Percentiles rank a stretch among this genome's conserved stretches.
Conservation (phyloP, 2,888 invertebrate species). For the Diaphora mendica region DNA sequence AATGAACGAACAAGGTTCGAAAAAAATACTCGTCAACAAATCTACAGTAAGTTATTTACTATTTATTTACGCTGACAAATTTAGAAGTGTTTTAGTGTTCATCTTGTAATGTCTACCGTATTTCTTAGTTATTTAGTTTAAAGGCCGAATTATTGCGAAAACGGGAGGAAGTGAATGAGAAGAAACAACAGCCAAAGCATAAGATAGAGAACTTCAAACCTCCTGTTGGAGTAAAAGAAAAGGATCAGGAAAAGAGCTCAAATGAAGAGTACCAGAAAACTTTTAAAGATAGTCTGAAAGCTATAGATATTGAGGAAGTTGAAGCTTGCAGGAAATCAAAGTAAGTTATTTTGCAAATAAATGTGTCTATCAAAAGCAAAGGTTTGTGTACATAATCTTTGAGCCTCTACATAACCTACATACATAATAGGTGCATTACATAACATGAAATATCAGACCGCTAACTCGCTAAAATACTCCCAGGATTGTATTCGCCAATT, state of each 20-base stretch:
- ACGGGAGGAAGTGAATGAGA: slow-evolving; percentile 92
- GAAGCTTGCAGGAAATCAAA: slow-evolving; percentile 81
- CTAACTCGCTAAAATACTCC: too few species aligned
- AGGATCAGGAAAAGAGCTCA: slow-evolving; percentile 69
- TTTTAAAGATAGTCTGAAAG: slow-evolving; percentile 73
- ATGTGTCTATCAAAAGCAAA: background rate
- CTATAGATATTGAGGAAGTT: slow-evolving; percentile 75
- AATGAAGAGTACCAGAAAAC: slow-evolving; percentile 64
- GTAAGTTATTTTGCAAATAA: slow-evolving; percentile 52
- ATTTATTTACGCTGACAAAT: background rate
- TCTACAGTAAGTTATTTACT: slow-evolving; percentile 77
- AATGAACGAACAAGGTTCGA: slow-evolving; percentile 68
- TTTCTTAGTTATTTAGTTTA: slow-evolving; percentile 89
- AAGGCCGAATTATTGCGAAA: slow-evolving; percentile 96
- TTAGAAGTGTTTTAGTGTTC: background rate
- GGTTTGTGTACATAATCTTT: background rate
- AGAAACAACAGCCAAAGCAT: slow-evolving; percentile 85
- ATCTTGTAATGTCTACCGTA: background rate
- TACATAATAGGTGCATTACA: too few species aligned
- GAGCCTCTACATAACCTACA: too few species aligned
- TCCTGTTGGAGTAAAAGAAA: slow-evolving; percentile 63
- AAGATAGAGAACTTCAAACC: slow-evolving; percentile 85
- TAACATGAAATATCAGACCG: too few species aligned
- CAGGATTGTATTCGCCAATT: too few species aligned
- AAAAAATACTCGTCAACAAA: slow-evolving; percentile 84